Base-by-base conservation (phyloP, 2,888 invertebrate genomes). In the Protophormia terraenovae region DNA sequence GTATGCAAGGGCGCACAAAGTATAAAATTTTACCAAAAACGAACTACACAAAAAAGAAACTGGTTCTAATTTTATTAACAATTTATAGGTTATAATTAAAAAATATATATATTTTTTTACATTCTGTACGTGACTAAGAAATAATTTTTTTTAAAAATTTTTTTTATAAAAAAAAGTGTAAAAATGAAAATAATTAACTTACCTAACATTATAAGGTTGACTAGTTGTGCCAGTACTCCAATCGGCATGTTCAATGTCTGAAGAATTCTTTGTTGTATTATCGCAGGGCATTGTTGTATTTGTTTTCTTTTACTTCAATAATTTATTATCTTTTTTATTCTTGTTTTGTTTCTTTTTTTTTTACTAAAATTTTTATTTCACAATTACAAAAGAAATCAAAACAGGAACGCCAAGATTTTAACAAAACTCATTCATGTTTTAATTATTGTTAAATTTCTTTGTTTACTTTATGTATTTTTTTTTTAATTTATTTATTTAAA, bases 241-340 rank as follows among this genome's bases (percentile, higher is more conserved):
- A 92, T 95, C 95, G 93, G 95, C 95, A 92, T 95, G 94, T 90
- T 95, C 95, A 88, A 95, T 95, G 91, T 95, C 95, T 89, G 94
- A 95, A 84, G 94, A 94, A 90, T 94, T 94, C 92, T 95, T 95
- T 89, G 95, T 94, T 89, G 95, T 94, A 91, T 95, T 95, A 90
- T 95, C 95, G 89, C 95, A 94, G 91, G 95, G 95, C 95, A 95
- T 95, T 89, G 29, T 87, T 88, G 35, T 69, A 45, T n/a, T 72
- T 75, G 7, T 41, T 27, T 75, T n/a, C 8, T 38, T 77, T 71
- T 75, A 14, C 3, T 50, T 69, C 14, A 73, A 60, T n/a, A 60
- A 67, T 38, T 41, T 58, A 47, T 50, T 53, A 16, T 35, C n/a
- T n/a, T n/a, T 58, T 14, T 60, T 19, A 16, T 72, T 19, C 55